These are phyloP conservation scores for Masnerella sp. DNA, from an alignment of 2,888 invertebrate genomes.

Conservation along the genomic window DNA sequence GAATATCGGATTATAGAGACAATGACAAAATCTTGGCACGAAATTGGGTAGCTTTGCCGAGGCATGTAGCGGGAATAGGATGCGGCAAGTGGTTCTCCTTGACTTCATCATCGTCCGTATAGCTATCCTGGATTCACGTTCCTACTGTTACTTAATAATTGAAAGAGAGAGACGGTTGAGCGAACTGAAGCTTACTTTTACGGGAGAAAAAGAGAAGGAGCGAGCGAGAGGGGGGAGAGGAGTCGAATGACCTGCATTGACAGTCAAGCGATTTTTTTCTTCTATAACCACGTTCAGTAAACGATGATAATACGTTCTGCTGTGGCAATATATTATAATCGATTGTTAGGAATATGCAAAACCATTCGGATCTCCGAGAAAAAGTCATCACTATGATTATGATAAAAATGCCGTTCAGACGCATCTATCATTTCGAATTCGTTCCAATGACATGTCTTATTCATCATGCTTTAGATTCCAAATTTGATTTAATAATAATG, in stretches of 20 bases:
- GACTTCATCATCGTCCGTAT: constrained; percentile 66
- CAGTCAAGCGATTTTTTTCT: constrained; percentile 51
- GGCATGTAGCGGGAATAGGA: constrained; percentile 59
- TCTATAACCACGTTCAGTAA: constrained; percentile 50
- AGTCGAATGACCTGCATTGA: background rate
- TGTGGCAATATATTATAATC: constrained; percentile 39
- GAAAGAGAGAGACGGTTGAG: constrained; percentile 8
- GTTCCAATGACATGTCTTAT: no score
- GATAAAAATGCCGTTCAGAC: constrained; percentile 12
- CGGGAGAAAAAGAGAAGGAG: background rate
- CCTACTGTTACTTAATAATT: constrained; percentile 55
- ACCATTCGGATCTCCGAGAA: constrained; percentile 7
- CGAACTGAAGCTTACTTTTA: no score
- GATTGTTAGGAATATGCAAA: constrained; percentile 30
- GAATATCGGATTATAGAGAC: constrained; percentile 29
- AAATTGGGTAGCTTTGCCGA: constrained; percentile 44
- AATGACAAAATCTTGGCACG: constrained; percentile 36
- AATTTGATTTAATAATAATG: no score
- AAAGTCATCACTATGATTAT: constrained; percentile 18
- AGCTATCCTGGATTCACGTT: constrained; percentile 51
- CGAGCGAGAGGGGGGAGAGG: background rate
- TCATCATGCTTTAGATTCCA: no score
- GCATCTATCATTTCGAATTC: constrained; percentile 7
- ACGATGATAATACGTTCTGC: constrained; percentile 51
- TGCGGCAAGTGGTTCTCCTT: constrained; percentile 72